Percentiles rank a stretch among this genome's conserved stretches.
phyloP scores from a whole-genome alignment of 2,113 vertebrate genomes.

The Pluvialis apricaria region DNA sequence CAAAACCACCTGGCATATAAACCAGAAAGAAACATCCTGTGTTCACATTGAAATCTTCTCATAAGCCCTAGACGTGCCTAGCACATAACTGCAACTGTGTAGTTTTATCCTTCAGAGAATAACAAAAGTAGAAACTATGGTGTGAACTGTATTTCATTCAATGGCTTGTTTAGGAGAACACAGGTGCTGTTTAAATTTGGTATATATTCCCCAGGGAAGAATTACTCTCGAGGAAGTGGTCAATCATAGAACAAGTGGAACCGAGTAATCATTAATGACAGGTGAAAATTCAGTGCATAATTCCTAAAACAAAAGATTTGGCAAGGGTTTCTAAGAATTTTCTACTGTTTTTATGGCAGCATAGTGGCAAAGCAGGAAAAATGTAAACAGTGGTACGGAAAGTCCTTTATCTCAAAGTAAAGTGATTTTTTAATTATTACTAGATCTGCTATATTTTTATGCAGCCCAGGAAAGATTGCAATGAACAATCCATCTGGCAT shows the following conservation, averaged over 20 bases:
- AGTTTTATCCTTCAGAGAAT: not conserved
- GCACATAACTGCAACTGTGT: not conserved
- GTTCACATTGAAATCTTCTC: not conserved
- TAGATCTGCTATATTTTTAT: not conserved
- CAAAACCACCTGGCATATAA: slow-evolving; percentile 14
- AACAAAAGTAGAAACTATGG: not conserved
- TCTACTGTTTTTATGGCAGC: not conserved
- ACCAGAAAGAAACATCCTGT: not conserved
- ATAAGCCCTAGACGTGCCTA: not conserved
- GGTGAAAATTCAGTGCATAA: slow-evolving; percentile 6
- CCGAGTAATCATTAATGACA: not conserved
- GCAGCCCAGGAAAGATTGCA: not conserved
- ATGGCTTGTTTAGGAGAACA: not conserved
- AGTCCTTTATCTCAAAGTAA: not conserved
- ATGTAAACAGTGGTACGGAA: not conserved
- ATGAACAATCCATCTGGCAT: not conserved
- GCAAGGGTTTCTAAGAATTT: not conserved
- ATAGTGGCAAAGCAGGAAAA: not conserved
- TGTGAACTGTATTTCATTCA: not conserved
- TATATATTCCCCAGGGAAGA: not conserved
- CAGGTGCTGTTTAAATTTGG: not conserved
- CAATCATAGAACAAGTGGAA: not conserved
- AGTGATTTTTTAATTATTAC: not conserved
- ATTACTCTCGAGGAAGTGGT: not conserved
- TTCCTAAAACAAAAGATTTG: not conserved